Conservation (phyloP, 2,113 vertebrate species). For the Sorex fumeus region DNA sequence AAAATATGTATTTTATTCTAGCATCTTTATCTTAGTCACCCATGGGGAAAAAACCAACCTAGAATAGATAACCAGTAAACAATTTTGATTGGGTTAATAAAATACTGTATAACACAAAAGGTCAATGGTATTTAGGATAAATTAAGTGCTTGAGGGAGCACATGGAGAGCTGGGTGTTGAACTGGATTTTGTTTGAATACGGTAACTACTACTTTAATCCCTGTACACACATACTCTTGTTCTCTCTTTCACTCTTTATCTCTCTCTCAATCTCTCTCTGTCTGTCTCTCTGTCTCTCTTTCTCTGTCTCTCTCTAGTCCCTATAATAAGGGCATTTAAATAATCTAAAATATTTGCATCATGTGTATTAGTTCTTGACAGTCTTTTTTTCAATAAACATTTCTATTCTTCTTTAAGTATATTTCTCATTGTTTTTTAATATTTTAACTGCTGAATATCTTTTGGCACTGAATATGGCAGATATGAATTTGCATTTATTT, state of each 20-base stretch:
- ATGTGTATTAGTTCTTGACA: background rate
- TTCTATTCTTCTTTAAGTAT: background rate
- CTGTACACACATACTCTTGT: background rate
- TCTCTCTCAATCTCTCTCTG: too few relatives aligned
- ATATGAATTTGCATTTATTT: background rate
- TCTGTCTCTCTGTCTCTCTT: too few relatives aligned
- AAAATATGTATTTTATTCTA: background rate
- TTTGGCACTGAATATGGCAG: background rate
- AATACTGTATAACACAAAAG: background rate
- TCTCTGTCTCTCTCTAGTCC: background rate
- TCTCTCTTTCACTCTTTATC: background rate
- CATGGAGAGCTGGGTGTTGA: too few relatives aligned
- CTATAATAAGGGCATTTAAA: background rate
- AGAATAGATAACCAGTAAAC: background rate
- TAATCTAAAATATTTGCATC: background rate
- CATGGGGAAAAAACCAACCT: background rate
- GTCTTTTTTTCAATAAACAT: background rate
- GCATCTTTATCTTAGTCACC: background rate
- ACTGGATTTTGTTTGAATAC: too few relatives aligned
- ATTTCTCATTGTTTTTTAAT: slow-evolving; percentile 3
- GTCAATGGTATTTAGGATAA: background rate
- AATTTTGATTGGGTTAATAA: background rate
- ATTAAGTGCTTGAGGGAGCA: background rate
- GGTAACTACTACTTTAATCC: too few relatives aligned
- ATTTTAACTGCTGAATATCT: background rate